Base-by-base conservation (phyloP, 2,113 vertebrate species). In the Dipodomys merriami region DNA sequence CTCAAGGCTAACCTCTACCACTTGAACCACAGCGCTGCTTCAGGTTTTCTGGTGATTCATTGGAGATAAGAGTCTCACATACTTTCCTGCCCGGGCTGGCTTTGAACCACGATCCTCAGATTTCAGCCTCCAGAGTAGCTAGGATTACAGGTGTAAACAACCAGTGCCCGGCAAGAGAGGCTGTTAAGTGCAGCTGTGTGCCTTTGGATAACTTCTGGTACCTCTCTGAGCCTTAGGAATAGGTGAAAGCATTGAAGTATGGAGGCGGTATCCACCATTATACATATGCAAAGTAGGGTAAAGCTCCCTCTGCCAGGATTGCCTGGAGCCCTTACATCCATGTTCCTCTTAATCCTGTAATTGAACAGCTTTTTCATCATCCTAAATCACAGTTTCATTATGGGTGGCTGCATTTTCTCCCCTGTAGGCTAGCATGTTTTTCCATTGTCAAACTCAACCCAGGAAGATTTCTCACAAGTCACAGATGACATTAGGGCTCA, bases 391-490 rank as follows among this genome's bases (percentile, higher is more conserved):
- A 86, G 16, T 84, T 73, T 35, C 78, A 60, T 82, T 46, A 13
- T 2, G 49, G 79, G 12, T n/a, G 46, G 46, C 53, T 27, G 7
- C 30, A 57, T 86, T 69, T 74, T 80, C 79, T 80, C 57, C 83
- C 84, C 91, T 16, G 57, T 12, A 67, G 95, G 90, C 87, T 81
- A 72, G 86, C 64, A 80, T n/a, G 29, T 86, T 93, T 87, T 19
- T 82, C 46, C 44, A 22, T 19, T 88, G 69, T 93, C 90, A 93
- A 0, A 35, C 0, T 1, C 44, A 91, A 76, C 23, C 29, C 22
- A 64, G 68, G 83, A 71, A 33, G 77, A 86, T 73, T 33, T 89
- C 82, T 72, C 57, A 78, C 25, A 30, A 65, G 22, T 65, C 81
- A 35, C 4, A 19, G 67, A 84, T 46, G 18, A 46, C 29, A 19